Evolutionary conservation across 1,140 invertebrate species (phyloP).

Genomic region (Coenobita brevimanus): DNA sequence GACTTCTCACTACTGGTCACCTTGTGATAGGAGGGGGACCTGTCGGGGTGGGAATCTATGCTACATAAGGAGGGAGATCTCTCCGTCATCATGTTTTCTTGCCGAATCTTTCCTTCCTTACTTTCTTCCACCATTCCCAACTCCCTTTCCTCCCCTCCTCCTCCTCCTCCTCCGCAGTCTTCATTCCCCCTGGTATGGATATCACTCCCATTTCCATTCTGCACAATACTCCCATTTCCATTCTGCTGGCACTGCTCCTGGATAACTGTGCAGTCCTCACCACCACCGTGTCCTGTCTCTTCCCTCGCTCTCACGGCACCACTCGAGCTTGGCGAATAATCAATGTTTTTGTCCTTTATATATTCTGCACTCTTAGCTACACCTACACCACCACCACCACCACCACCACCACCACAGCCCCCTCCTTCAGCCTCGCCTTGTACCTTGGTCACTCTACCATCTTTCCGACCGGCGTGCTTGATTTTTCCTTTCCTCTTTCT

Average conservation of each 20-base stretch:
- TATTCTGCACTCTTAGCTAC: background rate
- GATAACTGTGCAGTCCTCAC: too few relatives aligned
- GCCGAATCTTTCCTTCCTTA: background rate
- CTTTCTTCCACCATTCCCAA: background rate
- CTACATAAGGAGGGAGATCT: conserved; percentile 21
- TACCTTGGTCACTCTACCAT: background rate
- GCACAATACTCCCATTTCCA: too few relatives aligned
- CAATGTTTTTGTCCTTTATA: background rate
- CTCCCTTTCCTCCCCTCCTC: background rate
- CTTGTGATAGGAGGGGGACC: conserved; percentile 51
- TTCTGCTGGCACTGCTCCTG: too few relatives aligned
- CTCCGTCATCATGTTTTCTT: background rate
- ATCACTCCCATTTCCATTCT: too few relatives aligned
- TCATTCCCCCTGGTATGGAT: background rate
- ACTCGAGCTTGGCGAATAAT: too few relatives aligned
- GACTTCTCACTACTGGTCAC: conserved; percentile 57
- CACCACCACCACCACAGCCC: background rate
- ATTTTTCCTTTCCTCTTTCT: conserved; percentile 42
- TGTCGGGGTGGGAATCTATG: conserved; percentile 39
- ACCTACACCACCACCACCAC: background rate
- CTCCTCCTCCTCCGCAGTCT: background rate
- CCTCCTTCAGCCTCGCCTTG: conserved; percentile 17
- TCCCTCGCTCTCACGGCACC: background rate
- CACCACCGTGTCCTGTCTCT: background rate
- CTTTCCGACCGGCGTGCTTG: conserved; percentile 38